Percentiles rank a stretch among this genome's conserved stretches.
phyloP scores from a whole-genome alignment of 2,113 vertebrate genomes.

The Vulpes lagopus region DNA sequence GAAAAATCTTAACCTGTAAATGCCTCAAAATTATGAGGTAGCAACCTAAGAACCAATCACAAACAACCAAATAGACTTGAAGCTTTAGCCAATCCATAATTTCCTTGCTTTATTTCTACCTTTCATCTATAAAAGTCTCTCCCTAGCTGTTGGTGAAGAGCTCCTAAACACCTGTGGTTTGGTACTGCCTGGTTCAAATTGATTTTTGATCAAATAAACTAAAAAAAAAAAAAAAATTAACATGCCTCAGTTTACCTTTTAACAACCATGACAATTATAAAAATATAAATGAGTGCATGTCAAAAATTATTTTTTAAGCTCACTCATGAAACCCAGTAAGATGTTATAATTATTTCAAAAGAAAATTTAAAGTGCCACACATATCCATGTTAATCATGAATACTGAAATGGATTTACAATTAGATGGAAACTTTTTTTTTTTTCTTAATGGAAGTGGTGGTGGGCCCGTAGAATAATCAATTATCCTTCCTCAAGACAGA shows the following conservation, averaged over 20 bases:
- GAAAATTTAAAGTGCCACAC: neutral
- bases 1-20: neutral
- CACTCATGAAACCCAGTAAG: neutral
- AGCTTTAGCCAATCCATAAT: neutral
- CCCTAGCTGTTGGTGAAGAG: neutral
- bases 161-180: neutral
- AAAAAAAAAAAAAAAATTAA: too few relatives aligned
- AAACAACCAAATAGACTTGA: neutral
- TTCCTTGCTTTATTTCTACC: neutral
- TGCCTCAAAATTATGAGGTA: neutral
- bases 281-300: neutral
- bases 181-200: neutral
- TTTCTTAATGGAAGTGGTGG: neutral
- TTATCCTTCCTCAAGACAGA: neutral
- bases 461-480: neutral
- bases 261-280: neutral
- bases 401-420: neutral
- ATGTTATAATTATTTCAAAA: neutral
- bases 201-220: neutral
- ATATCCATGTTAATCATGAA: neutral
- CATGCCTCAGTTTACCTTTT: neutral
- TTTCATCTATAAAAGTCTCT: neutral
- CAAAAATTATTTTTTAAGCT: constrained; percentile 2
- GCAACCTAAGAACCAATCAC: neutral
- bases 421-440: neutral